Conservation (phyloP, 2,888 invertebrate genomes). For the Dynastes maya region DNA sequence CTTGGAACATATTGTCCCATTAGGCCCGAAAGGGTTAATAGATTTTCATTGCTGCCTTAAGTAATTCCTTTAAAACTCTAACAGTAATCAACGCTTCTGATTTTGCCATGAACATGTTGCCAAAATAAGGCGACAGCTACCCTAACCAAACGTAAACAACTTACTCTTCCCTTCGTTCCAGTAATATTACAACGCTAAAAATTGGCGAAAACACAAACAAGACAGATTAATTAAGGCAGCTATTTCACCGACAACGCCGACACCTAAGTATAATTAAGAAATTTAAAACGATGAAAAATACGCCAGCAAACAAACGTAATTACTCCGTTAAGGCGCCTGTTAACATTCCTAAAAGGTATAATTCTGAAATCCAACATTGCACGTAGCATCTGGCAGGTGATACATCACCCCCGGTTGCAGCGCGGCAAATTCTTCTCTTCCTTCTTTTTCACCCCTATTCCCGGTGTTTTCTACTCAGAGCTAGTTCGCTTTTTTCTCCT, state of each 20-base stretch:
- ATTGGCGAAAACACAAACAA: constrained; percentile 19
- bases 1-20: no score
- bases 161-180: no score
- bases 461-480: not conserved
- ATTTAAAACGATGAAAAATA: constrained; percentile 47
- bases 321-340: constrained; percentile 28
- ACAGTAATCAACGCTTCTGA: no score
- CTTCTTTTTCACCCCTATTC: constrained; percentile 4
- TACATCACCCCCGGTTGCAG: constrained; percentile 54
- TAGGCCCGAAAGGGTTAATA: no score
- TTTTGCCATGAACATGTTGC: no score
- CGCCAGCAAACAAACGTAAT: constrained; percentile 41
- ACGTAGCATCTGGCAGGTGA: constrained; percentile 54
- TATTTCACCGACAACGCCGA: constrained; percentile 39
- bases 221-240: constrained; percentile 47
- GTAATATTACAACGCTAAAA: not conserved
- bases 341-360: constrained; percentile 46
- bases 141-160: no score
- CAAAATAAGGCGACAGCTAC: no score
- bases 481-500: constrained; percentile 4
- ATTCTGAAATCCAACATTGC: constrained; percentile 51
- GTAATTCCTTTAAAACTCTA: no score
- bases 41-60: no score
- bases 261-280: constrained; percentile 47
- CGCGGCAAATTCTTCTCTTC: constrained; percentile 32